A percentile compares a stretch with the other conserved stretches of the same genome.
Evolutionary conservation across 2,888 invertebrate species (phyloP).

Genomic region (Elegia similella): DNA sequence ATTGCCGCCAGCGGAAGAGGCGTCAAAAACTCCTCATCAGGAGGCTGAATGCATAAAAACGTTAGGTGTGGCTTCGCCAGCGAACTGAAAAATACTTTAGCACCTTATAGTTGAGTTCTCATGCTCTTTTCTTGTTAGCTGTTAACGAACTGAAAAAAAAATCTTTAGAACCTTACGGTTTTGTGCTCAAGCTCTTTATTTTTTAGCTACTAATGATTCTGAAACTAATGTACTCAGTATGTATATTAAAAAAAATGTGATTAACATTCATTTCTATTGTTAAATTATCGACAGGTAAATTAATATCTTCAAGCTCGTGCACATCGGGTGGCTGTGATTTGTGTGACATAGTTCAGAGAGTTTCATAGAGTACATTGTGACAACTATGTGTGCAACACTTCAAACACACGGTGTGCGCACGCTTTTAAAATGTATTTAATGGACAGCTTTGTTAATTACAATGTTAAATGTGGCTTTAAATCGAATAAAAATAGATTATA

Average conservation of each 20-base stretch:
- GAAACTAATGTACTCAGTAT: too few species aligned
- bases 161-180: conserved; percentile 1
- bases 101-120: neutral
- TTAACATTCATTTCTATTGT: too few species aligned
- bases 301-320: too few species aligned
- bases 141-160: neutral
- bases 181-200: neutral
- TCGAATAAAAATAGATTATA: neutral
- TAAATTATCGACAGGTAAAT: too few species aligned
- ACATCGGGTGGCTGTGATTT: too few species aligned
- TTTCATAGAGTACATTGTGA: too few species aligned
- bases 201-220: neutral
- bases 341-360: too few species aligned
- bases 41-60: conserved; percentile 24
- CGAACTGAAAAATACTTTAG: conserved; percentile 3
- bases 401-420: too few species aligned
- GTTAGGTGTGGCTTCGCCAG: too few species aligned
- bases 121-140: neutral
- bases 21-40: conserved; percentile 22
- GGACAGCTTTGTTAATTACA: conserved; percentile 2
- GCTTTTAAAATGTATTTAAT: neutral
- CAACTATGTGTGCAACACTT: too few species aligned
- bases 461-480: neutral
- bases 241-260: too few species aligned
- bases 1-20: conserved; percentile 18